Evolutionary conservation across 2,888 invertebrate species (phyloP), one percentile per base, ranked within the genome.

Genomic region (Patella depressa): DNA sequence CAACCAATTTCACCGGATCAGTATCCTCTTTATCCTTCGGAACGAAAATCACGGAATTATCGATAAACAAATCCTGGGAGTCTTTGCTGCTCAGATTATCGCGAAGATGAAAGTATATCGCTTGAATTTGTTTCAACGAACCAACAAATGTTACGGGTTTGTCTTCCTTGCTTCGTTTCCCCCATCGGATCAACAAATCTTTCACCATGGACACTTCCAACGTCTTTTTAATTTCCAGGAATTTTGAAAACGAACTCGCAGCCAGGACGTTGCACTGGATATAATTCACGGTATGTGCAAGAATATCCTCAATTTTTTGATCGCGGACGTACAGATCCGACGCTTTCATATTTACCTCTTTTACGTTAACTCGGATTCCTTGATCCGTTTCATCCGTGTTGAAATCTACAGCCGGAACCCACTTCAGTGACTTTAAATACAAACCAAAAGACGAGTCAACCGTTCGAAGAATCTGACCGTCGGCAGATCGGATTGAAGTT

Each of bases 41-140:
- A 7, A 88, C 85, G 78, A 90, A 91, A 45, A 89, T 86, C 34
- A 89, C 85, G 2, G 90, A 86, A 65, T 88, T 76, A 3, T 86
- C 78, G 53, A 82, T 83, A 24, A 89, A 83, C 70, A 91, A 78
- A 59, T 87, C 85, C 57, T 87, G 86, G 11, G 85, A 77, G 5
- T 88, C 85, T 73, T 86, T 86, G 12, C 81, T 81, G 11, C 80
- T 79, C 53, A 90, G 81, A 59, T 88, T 81, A 0, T 86, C 85
- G 17, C 76, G 70, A 17, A 91, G 82, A 79, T 86, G 88, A 1
- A 53, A 59, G 79, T 91, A 91, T 29, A 91, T 85, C 17, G 78
- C 77, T 53, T 84, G 85, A 73, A 90, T 87, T 79, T 90, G 90
- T 0, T 74, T 53, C 65, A 88, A 70, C 5, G 84, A 83, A 24